phyloP scores from a whole-genome alignment of 2,113 vertebrate genomes.

The Saccopteryx leptura region DNA sequence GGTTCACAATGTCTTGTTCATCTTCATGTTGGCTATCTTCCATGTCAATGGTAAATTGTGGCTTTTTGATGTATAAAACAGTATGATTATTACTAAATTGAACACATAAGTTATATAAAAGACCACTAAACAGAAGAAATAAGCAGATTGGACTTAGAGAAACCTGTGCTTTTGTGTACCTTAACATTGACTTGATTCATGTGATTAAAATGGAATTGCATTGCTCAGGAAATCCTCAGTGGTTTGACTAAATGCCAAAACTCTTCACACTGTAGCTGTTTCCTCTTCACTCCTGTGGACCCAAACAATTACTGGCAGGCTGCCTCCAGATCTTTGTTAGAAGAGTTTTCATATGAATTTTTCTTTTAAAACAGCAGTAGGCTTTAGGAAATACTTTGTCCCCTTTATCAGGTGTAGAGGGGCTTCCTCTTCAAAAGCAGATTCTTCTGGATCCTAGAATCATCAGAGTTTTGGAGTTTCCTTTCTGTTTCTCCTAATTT shows the following conservation, averaged over 20 bases:
- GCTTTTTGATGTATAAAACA: neutral
- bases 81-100: conserved; percentile 54
- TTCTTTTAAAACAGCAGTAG: conserved; percentile 66
- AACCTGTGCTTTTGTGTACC: neutral
- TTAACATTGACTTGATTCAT: neutral
- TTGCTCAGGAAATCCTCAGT: conserved; percentile 74
- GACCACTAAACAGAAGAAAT: neutral
- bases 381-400: conserved; percentile 6
- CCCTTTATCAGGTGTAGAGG: neutral
- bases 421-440: conserved; percentile 10
- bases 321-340: conserved; percentile 28
- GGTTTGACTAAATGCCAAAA: conserved; percentile 49
- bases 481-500: conserved; percentile 46
- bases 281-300: neutral
- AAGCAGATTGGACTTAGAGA: neutral
- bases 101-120: conserved; percentile 26
- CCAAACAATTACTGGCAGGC: conserved; percentile 1
- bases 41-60: conserved; percentile 45
- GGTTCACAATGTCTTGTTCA: conserved; percentile 24
- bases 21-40: conserved; percentile 41
- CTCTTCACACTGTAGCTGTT: neutral
- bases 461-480: neutral
- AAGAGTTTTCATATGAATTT: conserved; percentile 54
- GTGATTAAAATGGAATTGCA: neutral
- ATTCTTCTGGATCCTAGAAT: conserved; percentile 27